Base-by-base conservation (phyloP, 2,113 vertebrate species). In the Oryzias curvinotus region DNA sequence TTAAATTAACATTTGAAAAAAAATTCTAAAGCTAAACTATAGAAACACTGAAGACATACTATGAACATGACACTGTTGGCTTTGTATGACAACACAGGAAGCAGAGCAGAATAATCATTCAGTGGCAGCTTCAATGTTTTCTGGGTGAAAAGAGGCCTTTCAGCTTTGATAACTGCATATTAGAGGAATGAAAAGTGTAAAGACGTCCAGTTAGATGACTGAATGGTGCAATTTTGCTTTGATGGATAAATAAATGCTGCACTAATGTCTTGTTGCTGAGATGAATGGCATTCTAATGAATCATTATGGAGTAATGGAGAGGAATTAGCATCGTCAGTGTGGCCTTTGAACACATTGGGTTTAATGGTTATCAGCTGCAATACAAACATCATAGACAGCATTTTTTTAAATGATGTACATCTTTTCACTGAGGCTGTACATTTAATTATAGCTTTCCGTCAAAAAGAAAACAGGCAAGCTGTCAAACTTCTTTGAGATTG, bases 151-250 rank as follows among this genome's bases (percentile, higher is more conserved):
- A 17, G 52, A 3, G 67, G 54, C n/a, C 47, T 77, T 53, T 65
- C 42, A 54, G 77, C 72, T 47, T 30, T 57, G 67, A 77, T 51
- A 43, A 46, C 48, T 1, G 18, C 63, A 23, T n/a, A 52, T 63
- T 51, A 45, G 55, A 73, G 68, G 46, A 71, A 63, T 58, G 66
- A 79, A 44, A 42, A n/a, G 42, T 3, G 28, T 52, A 65, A 83
- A 72, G 57, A 67, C 18, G 71, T 72, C 76, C 75, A 63, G 45
- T 48, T 50, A 48, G 73, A 73, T 65, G 60, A 62, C 57, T 69
- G 65, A 65, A 62, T 25, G 63, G 43, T 30, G 68, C 62, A 46
- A 77, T 68, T 65, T 30, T 55, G 28, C 15, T 6, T 25, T 16
- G 30, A 44, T 41, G 59, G 60, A 49, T 68, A 59, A 73, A 65